phyloP scores from a whole-genome alignment of 2,888 invertebrate genomes.

The Ichneumoninae sp. region DNA sequence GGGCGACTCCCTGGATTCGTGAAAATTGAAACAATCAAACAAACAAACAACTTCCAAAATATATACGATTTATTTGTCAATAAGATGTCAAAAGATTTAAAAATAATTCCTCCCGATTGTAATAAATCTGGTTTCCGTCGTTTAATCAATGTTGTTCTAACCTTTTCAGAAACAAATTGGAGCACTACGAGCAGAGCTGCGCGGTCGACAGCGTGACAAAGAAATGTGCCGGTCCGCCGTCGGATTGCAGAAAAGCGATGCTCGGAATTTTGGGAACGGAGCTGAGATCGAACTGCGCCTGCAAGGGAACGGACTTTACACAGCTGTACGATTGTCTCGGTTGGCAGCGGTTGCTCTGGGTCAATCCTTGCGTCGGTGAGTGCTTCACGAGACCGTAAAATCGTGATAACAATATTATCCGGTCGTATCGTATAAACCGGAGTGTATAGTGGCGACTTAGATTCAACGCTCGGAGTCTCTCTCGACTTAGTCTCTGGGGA shows the following conservation, averaged over 20 bases:
- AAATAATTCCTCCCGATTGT: neutral
- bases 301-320: constrained; percentile 93
- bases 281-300: constrained; percentile 94
- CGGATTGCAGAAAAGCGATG: constrained; percentile 94
- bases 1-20: neutral
- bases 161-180: constrained; percentile 86
- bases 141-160: no score
- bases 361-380: constrained; percentile 97
- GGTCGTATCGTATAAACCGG: no score
- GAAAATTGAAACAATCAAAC: neutral
- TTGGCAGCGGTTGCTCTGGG: constrained; percentile 95
- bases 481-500: neutral
- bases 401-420: neutral
- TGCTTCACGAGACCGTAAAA: constrained; percentile 65
- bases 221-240: constrained; percentile 94
- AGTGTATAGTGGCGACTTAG: neutral
- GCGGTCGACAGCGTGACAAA: constrained; percentile 95
- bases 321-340: constrained; percentile 95
- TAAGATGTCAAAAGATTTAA: neutral
- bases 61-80: neutral
- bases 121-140: neutral
- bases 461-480: neutral
- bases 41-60: neutral
- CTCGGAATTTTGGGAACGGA: constrained; percentile 96
- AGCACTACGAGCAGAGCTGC: constrained; percentile 96